Conservation (phyloP, 2,797 vertebrate species). For the Parauchenoglanis ngamensis region DNA sequence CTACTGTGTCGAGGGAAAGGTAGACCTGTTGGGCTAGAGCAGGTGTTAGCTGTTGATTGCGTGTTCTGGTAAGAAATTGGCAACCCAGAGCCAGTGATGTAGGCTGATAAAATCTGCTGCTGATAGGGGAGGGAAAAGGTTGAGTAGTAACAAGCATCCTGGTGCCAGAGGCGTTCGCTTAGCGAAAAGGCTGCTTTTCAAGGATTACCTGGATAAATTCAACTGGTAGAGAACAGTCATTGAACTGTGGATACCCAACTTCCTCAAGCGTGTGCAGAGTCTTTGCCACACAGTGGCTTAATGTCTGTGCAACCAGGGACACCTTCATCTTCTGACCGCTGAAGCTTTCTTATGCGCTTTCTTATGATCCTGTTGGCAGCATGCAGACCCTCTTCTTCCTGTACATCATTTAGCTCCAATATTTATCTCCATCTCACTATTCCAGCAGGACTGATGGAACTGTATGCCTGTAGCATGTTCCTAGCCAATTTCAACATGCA, state of each 20-base stretch:
- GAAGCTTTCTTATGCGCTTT: neutral
- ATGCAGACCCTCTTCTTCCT: slow-evolving; percentile 26
- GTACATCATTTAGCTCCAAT: neutral
- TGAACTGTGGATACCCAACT: slow-evolving; percentile 16
- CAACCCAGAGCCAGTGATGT: no score
- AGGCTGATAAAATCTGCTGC: no score
- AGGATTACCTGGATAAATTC: slow-evolving; percentile 30
- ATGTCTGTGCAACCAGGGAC: neutral
- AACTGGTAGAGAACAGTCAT: neutral
- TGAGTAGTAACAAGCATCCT: no score
- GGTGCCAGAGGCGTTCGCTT: no score
- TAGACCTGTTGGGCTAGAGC: no score
- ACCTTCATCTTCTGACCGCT: slow-evolving; percentile 26
- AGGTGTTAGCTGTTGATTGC: no score
- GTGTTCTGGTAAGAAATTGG: no score
- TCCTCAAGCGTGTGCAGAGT: slow-evolving; percentile 10
- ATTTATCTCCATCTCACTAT: slow-evolving; percentile 20
- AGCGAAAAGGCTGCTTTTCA: no score
- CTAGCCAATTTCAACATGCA: slow-evolving; percentile 36
- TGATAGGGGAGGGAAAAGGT: no score
- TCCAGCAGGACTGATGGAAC: neutral
- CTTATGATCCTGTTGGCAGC: neutral
- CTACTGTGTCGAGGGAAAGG: no score
- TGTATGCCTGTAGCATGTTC: slow-evolving; percentile 34
- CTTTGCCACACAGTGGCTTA: neutral